A percentile compares a stretch with the other conserved stretches of the same genome.
Conservation (phyloP, 2,888 invertebrate genomes). For the Heliconius ismenius region DNA sequence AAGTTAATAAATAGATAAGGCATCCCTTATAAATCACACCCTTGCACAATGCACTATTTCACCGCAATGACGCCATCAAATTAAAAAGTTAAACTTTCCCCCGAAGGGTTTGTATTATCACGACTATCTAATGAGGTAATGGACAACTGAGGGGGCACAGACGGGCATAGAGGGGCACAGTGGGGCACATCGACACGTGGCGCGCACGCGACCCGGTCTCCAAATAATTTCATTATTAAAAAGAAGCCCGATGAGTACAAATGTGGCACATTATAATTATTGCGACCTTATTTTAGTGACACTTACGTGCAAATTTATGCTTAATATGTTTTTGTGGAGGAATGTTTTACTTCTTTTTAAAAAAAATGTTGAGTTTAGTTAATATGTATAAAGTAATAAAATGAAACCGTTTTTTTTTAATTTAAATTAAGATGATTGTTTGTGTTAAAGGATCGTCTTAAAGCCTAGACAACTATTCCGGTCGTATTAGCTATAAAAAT, state of each 20-base stretch:
- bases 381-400: not conserved
- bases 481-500: too few species aligned
- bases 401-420: not conserved
- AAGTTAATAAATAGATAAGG: conserved; percentile 30
- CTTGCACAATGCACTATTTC: conserved; percentile 55
- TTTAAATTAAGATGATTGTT: not conserved
- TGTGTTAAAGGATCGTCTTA: too few species aligned
- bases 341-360: conserved; percentile 2
- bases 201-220: conserved; percentile 62
- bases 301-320: conserved; percentile 39
- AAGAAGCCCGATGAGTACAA: conserved; percentile 74
- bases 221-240: conserved; percentile 78
- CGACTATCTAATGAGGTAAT: conserved; percentile 75
- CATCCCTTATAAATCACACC: conserved; percentile 63
- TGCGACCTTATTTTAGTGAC: conserved; percentile 49
- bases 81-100: conserved; percentile 74
- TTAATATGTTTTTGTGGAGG: conserved; percentile 10
- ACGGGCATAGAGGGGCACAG: too few species aligned
- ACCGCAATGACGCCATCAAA: conserved; percentile 66
- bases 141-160: conserved; percentile 53
- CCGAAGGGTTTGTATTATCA: conserved; percentile 58
- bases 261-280: conserved; percentile 67
- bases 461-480: too few species aligned
- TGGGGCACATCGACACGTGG: conserved; percentile 53
- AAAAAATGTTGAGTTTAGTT: conserved; percentile 13